Conservation (phyloP, 2,797 vertebrate species). For the Ciconia nigra region DNA sequence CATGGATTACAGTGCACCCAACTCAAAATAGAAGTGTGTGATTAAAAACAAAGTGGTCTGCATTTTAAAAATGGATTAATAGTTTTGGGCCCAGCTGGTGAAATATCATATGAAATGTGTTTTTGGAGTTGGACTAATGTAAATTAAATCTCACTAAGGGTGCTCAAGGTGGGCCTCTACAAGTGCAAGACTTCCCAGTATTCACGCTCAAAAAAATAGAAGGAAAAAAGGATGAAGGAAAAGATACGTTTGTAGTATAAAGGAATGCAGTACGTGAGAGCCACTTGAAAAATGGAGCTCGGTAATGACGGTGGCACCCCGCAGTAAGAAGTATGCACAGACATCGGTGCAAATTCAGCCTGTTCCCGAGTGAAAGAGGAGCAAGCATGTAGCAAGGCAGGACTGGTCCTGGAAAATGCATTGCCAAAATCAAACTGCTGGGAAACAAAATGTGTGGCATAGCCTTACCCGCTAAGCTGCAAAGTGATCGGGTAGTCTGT, state of each 20-base stretch:
- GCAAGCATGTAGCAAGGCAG: neutral
- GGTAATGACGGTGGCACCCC: neutral
- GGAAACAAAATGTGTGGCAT: neutral
- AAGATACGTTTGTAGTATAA: neutral
- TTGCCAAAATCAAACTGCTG: accelerated
- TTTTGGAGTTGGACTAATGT: neutral
- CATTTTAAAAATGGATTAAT: slow-evolving; percentile 37
- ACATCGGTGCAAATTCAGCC: neutral
- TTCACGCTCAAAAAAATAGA: neutral
- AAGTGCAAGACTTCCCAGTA: neutral
- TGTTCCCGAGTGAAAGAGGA: neutral
- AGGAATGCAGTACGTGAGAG: neutral
- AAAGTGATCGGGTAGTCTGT: too few species aligned
- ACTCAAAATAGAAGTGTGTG: slow-evolving; percentile 54
- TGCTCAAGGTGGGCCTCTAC: neutral
- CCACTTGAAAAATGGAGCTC: neutral
- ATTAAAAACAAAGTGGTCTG: slow-evolving; percentile 47
- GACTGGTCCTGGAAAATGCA: neutral
- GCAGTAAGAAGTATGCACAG: neutral
- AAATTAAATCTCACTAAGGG: neutral
- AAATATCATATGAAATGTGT: neutral
- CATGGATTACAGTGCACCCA: slow-evolving; percentile 57
- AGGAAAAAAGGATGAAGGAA: too few species aligned
- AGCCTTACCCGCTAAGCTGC: too few species aligned
- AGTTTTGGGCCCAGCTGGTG: slow-evolving; percentile 39